Base-by-base conservation (phyloP, 2,888 invertebrate genomes). In the Drosophila ezoana region DNA sequence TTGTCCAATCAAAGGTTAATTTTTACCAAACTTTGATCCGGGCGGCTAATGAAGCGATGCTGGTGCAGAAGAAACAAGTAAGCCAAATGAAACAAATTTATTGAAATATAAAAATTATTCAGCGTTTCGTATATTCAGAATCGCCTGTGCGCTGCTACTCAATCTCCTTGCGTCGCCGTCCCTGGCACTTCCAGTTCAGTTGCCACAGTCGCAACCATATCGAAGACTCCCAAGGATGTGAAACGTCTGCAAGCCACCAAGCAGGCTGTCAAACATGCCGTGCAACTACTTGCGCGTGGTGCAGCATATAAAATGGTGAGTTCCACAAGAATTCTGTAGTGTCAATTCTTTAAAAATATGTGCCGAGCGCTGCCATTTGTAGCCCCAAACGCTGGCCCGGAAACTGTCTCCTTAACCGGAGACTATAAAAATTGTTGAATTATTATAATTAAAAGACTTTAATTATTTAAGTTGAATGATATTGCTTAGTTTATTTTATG, bases 21-120 rank as follows among this genome's bases (percentile, higher is more conserved):
- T 16, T 20, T 1, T 53, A 52, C 8, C 60, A 67, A 38, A 87
- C 90, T 32, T 23, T 91, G 4, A 62, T 91, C 3, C 79, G 89
- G 40, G 89, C 82, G 1, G 91, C 89, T 5, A 91, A 90, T 63
- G 74, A 70, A 10, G 90, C 90, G 2, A 90, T 84, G 35, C 67
- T 84, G 3, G 68, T 80, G 58, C 71, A 79, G 9, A 91, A 91
- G 62, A 82, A 79, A 52, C 85, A 85, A 78, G 91, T 91, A 60
- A 65, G 33, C n/a, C 13, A 10, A 18, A 20, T 3, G 18, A 20
- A 13, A 18, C 1, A 20, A 20, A 3, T 32, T 2, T 38, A 23
- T 13, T 32, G 8, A 0, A 28, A 8, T 13, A 8, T 2, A 1
- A 6, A 20, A 18, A 18, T 10, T 51, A 66, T 62, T n/a, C 53